Percentiles rank a stretch among this genome's conserved stretches.
Conservation (phyloP, 1,140 invertebrate genomes). For the Telenomus remus region DNA sequence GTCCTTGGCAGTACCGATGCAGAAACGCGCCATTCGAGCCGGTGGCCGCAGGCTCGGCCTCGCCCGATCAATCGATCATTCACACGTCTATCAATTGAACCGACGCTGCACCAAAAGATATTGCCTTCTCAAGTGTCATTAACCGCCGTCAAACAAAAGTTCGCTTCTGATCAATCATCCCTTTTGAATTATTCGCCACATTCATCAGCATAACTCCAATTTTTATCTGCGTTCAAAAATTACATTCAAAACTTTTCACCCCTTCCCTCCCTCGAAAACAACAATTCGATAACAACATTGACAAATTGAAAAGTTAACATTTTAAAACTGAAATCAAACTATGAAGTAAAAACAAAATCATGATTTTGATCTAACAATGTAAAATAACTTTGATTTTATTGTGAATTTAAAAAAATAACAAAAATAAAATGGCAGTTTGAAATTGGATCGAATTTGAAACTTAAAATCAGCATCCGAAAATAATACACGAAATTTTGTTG, state of each 20-base stretch:
- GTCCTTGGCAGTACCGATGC: constrained; percentile 6
- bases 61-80: constrained; percentile 48
- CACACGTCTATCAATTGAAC: constrained; percentile 46
- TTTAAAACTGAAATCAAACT: too few relatives aligned
- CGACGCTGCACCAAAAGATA: constrained; percentile 32
- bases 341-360: too few relatives aligned
- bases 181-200: constrained; percentile 34
- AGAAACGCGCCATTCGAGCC: constrained; percentile 30
- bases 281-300: too few relatives aligned
- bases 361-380: too few relatives aligned
- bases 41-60: constrained; percentile 14
- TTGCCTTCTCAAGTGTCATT: constrained; percentile 46
- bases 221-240: constrained; percentile 13
- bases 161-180: constrained; percentile 41
- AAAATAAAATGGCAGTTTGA: not conserved
- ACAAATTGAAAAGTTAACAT: too few relatives aligned
- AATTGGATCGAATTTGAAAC: too few relatives aligned
- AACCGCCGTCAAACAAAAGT: constrained; percentile 38
- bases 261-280: too few relatives aligned
- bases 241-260: too few relatives aligned
- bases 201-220: constrained; percentile 20
- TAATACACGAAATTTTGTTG: too few relatives aligned
- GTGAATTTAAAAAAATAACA: too few relatives aligned
- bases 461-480: too few relatives aligned
- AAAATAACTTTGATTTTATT: too few relatives aligned